phyloP scores from a whole-genome alignment of 2,797 vertebrate species.

The Sebastolobus altivelis region DNA sequence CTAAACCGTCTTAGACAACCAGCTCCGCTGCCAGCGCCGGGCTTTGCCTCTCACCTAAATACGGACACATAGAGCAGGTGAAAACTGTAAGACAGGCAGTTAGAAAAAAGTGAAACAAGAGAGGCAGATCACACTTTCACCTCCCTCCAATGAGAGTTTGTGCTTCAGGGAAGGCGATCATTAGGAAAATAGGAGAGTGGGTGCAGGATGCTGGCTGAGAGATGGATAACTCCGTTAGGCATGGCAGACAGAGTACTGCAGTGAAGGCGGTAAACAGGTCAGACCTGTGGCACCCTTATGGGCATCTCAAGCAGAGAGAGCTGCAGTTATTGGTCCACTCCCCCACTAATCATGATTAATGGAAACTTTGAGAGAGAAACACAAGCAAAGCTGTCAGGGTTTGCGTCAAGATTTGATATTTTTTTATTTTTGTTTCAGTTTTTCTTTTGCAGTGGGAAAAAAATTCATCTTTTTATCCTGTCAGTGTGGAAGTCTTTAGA shows the following conservation, averaged over 20 bases:
- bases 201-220: constrained; percentile 71
- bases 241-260: constrained; percentile 67
- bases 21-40: constrained; percentile 29
- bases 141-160: constrained; percentile 59
- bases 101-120: constrained; percentile 25
- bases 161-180: constrained; percentile 77
- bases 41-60: constrained; percentile 58
- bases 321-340: constrained; percentile 56
- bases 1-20: constrained; percentile 59
- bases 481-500: neutral
- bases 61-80: constrained; percentile 15
- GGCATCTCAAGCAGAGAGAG: constrained; percentile 53
- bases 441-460: neutral
- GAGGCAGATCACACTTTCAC: constrained; percentile 43
- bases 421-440: constrained; percentile 36
- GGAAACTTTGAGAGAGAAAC: constrained; percentile 35
- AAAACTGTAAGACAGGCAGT: constrained; percentile 29
- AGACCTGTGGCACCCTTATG: constrained; percentile 62
- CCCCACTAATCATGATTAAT: constrained; percentile 70
- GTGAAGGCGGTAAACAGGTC: constrained; percentile 75
- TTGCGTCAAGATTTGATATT: constrained; percentile 33
- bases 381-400: constrained; percentile 34
- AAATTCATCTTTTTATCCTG: neutral
- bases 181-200: constrained; percentile 74
- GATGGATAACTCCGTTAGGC: constrained; percentile 79